Percentiles rank a stretch among this genome's conserved stretches.
phyloP scores from a whole-genome alignment of 2,113 vertebrate genomes.

The Lepus europaeus region DNA sequence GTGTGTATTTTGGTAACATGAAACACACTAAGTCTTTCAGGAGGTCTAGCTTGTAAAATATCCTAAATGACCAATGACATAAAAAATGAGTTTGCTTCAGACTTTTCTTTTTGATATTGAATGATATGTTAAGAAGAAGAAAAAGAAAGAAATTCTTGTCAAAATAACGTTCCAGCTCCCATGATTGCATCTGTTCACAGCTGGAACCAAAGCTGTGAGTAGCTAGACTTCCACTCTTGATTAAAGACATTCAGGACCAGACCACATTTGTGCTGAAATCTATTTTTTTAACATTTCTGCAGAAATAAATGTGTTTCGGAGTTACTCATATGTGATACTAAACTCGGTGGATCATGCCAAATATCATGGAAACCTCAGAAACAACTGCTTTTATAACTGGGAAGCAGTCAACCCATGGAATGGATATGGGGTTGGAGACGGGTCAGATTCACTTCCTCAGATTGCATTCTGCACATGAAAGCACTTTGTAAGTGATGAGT shows the following conservation, averaged over 20 bases:
- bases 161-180: conserved; percentile 18
- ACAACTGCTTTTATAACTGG: background rate
- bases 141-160: conserved; percentile 32
- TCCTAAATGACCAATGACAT: background rate
- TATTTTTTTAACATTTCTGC: background rate
- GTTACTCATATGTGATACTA: background rate
- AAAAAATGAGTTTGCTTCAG: background rate
- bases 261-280: conserved; percentile 54
- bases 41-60: conserved; percentile 36
- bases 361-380: background rate
- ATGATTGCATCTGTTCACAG: conserved; percentile 43
- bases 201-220: conserved; percentile 51
- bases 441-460: background rate
- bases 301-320: conserved; percentile 20
- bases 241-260: conserved; percentile 63
- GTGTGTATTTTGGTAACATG: background rate
- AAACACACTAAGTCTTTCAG: conserved; percentile 26
- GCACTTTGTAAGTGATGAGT: background rate
- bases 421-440: background rate
- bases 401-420: background rate
- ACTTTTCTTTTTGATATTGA: conserved; percentile 37
- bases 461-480: background rate
- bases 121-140: background rate
- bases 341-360: conserved; percentile 21
- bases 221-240: conserved; percentile 63